Conservation (phyloP, 2,888 invertebrate genomes). For the Rotaria macrura region DNA sequence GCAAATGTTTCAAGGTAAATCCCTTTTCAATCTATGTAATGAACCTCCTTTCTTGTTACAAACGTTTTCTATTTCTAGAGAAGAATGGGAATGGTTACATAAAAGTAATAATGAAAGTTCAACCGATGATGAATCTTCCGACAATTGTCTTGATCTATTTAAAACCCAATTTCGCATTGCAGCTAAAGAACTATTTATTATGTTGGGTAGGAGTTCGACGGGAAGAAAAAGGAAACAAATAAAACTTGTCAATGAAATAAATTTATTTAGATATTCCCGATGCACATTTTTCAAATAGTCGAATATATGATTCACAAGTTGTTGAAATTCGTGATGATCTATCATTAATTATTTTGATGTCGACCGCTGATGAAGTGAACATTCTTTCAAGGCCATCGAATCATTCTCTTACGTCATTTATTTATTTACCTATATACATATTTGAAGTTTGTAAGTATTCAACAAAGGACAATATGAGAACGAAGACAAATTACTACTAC, state of each 20-base stretch:
- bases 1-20: slow-evolving; percentile 81
- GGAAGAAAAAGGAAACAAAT: neutral
- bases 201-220: neutral
- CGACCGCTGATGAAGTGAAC: slow-evolving; percentile 8
- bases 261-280: slow-evolving; percentile 19
- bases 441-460: slow-evolving; percentile 54
- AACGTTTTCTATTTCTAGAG: slow-evolving; percentile 63
- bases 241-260: neutral
- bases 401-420: neutral
- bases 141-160: neutral
- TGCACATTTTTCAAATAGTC: slow-evolving; percentile 1
- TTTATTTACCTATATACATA: slow-evolving; percentile 74
- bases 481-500: no score
- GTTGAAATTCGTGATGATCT: slow-evolving; percentile 14
- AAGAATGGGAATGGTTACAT: slow-evolving; percentile 80
- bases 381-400: neutral
- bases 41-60: no score
- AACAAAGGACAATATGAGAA: no score
- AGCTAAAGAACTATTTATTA: neutral
- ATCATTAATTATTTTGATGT: slow-evolving; percentile 21
- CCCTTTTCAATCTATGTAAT: no score
- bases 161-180: neutral
- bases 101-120: neutral
- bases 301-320: slow-evolving; percentile 16
- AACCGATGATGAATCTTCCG: neutral